phyloP scores from a whole-genome alignment of 2,113 vertebrate species.

The Puntigrus tetrazona region DNA sequence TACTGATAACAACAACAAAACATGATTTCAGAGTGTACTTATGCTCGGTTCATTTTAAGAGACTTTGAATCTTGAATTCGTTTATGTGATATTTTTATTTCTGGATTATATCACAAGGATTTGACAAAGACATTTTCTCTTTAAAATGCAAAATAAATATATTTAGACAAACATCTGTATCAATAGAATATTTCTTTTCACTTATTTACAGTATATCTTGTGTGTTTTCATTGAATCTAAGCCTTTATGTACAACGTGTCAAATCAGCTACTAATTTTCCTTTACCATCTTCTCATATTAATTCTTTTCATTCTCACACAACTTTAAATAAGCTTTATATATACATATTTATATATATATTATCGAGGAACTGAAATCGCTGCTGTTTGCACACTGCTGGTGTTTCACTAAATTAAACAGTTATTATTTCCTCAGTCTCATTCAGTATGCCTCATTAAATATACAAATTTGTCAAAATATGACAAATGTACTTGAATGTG shows the following conservation, averaged over 20 bases:
- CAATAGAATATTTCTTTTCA: background rate
- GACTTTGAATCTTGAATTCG: background rate
- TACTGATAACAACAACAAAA: background rate
- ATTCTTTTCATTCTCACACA: background rate
- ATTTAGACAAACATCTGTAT: background rate
- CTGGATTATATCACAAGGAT: background rate
- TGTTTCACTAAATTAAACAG: background rate
- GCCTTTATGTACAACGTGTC: background rate
- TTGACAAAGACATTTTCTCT: background rate
- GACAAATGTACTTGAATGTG: no score
- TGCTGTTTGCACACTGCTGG: background rate
- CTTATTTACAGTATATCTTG: background rate
- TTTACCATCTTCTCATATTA: background rate
- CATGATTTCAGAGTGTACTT: background rate
- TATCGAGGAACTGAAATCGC: background rate
- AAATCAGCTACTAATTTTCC: background rate
- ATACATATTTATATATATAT: background rate
- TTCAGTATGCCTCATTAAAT: background rate
- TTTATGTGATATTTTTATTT: background rate
- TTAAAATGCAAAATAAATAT: background rate
- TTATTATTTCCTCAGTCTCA: background rate
- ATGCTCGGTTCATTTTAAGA: background rate
- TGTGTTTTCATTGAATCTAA: background rate
- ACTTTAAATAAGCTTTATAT: conserved; percentile 7
- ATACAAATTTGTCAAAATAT: background rate